Conservation (phyloP, 2,888 invertebrate genomes). For the Heliconius cydno region DNA sequence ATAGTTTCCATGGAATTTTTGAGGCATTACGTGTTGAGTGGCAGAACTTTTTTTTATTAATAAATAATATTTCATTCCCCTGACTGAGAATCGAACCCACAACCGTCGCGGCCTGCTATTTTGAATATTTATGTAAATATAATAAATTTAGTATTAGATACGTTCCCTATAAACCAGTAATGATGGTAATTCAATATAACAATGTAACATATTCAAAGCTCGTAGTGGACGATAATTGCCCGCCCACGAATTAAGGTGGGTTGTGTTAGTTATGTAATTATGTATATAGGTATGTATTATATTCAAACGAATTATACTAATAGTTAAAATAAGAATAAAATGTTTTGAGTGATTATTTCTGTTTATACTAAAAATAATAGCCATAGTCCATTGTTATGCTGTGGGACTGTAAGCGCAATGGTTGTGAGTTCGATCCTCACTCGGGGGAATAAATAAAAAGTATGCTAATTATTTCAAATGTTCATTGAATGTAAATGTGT, state of each 20-base stretch:
- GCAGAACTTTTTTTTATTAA: too few relatives aligned
- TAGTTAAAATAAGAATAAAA: neutral
- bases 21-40: too few relatives aligned
- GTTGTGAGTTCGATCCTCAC: neutral
- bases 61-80: too few relatives aligned
- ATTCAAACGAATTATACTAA: neutral
- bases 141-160: neutral
- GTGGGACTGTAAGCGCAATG: neutral
- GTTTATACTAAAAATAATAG: too few relatives aligned
- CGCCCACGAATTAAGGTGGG: neutral
- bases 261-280: neutral
- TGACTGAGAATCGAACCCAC: too few relatives aligned
- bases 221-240: slow-evolving; percentile 4
- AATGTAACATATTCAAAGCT: slow-evolving; percentile 12
- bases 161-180: neutral
- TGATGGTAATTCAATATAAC: slow-evolving; percentile 12
- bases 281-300: neutral
- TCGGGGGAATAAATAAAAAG: neutral
- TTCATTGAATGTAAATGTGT: too few relatives aligned
- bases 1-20: too few relatives aligned
- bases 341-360: neutral
- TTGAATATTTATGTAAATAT: neutral
- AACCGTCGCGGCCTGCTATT: too few relatives aligned
- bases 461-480: too few relatives aligned
- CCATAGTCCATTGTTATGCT: too few relatives aligned